Conservation (phyloP, 2,113 vertebrate species). For the Himantopus leucocephalus region DNA sequence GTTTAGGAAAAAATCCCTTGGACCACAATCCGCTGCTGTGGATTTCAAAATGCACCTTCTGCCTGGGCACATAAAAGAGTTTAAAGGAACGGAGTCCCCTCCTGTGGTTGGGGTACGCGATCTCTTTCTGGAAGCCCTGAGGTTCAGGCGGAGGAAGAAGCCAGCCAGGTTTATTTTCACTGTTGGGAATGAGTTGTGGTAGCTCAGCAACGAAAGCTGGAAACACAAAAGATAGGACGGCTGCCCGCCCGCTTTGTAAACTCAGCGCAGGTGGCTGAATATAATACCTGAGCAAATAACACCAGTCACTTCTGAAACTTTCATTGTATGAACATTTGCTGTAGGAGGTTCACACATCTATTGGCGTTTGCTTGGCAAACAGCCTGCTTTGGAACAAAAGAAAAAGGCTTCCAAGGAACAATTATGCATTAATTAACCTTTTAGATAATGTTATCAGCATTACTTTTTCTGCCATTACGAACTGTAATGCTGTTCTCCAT, state of each 20-base stretch:
- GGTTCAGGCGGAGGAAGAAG: conserved; percentile 18
- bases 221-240: conserved; percentile 26
- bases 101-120: not conserved
- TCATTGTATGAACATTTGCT: conserved; percentile 71
- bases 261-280: conserved; percentile 67
- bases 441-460: not conserved
- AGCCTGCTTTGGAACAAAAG: conserved; percentile 40
- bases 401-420: not conserved
- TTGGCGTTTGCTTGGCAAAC: conserved; percentile 62
- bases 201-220: conserved; percentile 45
- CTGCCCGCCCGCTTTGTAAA: conserved; percentile 72
- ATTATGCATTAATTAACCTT: conserved; percentile 22
- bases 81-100: not conserved
- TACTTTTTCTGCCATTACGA: not conserved
- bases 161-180: conserved; percentile 1
- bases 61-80: not conserved
- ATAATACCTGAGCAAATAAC: conserved; percentile 69
- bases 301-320: conserved; percentile 43
- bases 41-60: not conserved
- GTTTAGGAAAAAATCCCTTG: not conserved
- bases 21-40: not conserved
- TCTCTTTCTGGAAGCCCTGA: conserved; percentile 2
- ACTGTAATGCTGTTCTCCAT: not conserved
- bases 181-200: not conserved
- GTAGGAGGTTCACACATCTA: conserved; percentile 59